Percentiles rank a stretch among this genome's conserved stretches.
Conservation (phyloP, 2,797 vertebrate genomes). For the Crocidura indochinensis region DNA sequence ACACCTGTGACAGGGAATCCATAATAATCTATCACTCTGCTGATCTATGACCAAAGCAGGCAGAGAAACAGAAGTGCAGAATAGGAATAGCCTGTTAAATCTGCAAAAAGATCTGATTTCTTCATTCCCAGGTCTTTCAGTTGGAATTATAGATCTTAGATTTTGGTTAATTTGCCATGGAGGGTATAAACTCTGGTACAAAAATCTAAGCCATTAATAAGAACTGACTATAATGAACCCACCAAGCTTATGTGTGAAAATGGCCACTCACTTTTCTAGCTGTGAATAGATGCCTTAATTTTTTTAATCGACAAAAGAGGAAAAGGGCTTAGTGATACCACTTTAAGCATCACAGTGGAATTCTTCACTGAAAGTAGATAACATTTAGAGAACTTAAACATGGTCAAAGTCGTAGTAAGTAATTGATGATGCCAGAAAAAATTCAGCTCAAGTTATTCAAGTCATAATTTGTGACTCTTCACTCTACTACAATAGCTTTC, state of each 20-base stretch:
- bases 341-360: not conserved
- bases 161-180: not conserved
- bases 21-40: not conserved
- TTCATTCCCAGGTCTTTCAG: conserved; percentile 24
- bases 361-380: conserved; percentile 1
- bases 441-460: conserved; percentile 26
- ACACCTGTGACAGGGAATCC: not conserved
- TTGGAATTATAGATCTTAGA: not conserved
- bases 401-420: conserved; percentile 8
- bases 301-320: not conserved
- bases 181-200: not conserved
- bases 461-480: not conserved
- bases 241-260: not conserved
- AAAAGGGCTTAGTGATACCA: not conserved
- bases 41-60: not conserved
- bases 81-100: no score
- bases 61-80: not conserved
- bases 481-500: not conserved
- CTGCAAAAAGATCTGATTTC: not conserved
- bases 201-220: not conserved
- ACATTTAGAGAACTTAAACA: conserved; percentile 45
- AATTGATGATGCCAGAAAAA: conserved; percentile 12
- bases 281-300: not conserved
- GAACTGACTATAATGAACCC: not conserved
- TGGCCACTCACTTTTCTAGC: not conserved